Evolutionary conservation across 37 sponge, comb jelly and placozoan genomes (phyloP), one percentile per base, ranked within the genome.

Genomic region (Cliona cf. orientalis): DNA sequence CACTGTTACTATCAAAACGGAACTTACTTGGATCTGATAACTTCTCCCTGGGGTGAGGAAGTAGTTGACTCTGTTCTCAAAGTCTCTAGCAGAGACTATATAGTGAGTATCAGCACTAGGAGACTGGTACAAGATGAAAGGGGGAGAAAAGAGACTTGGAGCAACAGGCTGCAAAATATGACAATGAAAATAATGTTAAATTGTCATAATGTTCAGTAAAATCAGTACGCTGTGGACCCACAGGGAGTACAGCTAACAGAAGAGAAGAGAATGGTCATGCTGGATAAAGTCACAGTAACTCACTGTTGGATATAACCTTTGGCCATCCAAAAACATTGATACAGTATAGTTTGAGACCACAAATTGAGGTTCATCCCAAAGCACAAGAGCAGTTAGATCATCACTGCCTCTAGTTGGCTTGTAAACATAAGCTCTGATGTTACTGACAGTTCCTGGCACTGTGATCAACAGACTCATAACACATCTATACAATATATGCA

Each of bases 371-470:
- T 21, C 44, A 65, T 87, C 72, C 88, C 88, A 88, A 12, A 76
- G 39, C 58, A 88, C 75, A 31, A 76, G 71, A 33, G 71, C 88
- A 70, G 82, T 75, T 4, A 81, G 5, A 14, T 28, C 43, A 0
- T 5, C 38, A 5, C 33, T 37, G 22, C 42, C 25, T 1, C 26
- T 36, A 2, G 33, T 58, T 46, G 88, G 88, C 0, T 32, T 41
- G 78, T 76, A 88, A 25, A 76, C 53, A 42, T 46, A 82, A 34
- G 68, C 82, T 33, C 71, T 32, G 23, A 88, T 77, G 59, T 88
- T 76, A 11, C 2, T 2, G 21, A 86, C 87, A 61, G 46, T 37
- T 21, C 36, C 46, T 7, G 80, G 87, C 1, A 17, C 87, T 86
- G 80, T 11, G 33, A 38, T 41, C 21, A 39, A 69, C 17, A 34